phyloP scores from a whole-genome alignment of 2,888 invertebrate genomes.

The Alviniconcha strummeri region DNA sequence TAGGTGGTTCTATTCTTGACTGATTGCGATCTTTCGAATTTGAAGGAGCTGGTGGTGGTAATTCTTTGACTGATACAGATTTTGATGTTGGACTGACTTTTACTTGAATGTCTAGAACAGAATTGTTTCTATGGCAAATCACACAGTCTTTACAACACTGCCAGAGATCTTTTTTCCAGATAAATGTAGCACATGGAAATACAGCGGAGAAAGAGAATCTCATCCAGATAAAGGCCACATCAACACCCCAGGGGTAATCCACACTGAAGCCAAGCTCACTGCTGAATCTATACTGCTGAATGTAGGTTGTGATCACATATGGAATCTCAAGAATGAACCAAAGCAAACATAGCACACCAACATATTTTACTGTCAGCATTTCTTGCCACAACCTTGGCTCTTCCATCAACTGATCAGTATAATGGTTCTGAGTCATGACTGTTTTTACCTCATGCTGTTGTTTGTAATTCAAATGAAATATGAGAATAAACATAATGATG shows the following conservation, averaged over 20 bases:
- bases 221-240: conserved; percentile 64
- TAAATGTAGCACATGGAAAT: conserved; percentile 61
- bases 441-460: conserved; percentile 48
- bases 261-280: conserved; percentile 35
- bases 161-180: conserved; percentile 65
- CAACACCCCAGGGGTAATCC: conserved; percentile 59
- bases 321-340: conserved; percentile 65
- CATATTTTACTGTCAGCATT: conserved; percentile 52
- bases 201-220: conserved; percentile 60
- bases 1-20: conserved; percentile 41
- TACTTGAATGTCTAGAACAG: conserved; percentile 57
- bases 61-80: conserved; percentile 21
- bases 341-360: conserved; percentile 52
- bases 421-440: conserved; percentile 51
- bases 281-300: conserved; percentile 52
- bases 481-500: conserved; percentile 53
- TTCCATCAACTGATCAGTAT: conserved; percentile 47
- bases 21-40: conserved; percentile 39
- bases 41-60: conserved; percentile 33
- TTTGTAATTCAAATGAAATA: conserved; percentile 48
- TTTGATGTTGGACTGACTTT: conserved; percentile 33
- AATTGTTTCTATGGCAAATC: conserved; percentile 65
- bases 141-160: conserved; percentile 62
- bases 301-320: conserved; percentile 54
- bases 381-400: conserved; percentile 52